phyloP scores from a whole-genome alignment of 2,888 invertebrate species.

The Clepsis dumicolana region DNA sequence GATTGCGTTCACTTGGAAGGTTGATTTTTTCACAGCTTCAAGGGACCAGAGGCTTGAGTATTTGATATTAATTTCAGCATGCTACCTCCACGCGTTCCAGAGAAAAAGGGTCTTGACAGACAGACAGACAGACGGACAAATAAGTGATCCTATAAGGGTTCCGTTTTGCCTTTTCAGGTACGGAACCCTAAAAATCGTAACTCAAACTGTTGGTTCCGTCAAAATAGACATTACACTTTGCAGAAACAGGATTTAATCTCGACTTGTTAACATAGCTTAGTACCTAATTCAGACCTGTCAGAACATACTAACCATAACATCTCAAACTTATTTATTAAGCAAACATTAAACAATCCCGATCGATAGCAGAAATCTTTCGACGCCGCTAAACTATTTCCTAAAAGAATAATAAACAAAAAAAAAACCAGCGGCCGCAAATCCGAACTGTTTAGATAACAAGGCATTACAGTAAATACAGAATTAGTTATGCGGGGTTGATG shows the following conservation, averaged over 20 bases:
- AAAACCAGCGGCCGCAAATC: slow-evolving; percentile 2
- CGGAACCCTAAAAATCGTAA: neutral
- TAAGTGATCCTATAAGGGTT: too few relatives aligned
- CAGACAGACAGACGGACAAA: too few relatives aligned
- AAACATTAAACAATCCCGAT: slow-evolving; percentile 19
- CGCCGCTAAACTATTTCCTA: slow-evolving; percentile 23
- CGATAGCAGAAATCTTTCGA: slow-evolving; percentile 23
- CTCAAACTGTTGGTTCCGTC: neutral
- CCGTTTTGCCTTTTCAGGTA: too few relatives aligned
- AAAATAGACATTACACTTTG: neutral
- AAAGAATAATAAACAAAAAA: slow-evolving; percentile 16
- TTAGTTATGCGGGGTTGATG: slow-evolving; percentile 11
- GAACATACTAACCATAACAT: neutral
- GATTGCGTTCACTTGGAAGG: too few relatives aligned
- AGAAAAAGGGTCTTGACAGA: too few relatives aligned
- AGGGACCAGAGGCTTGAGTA: too few relatives aligned
- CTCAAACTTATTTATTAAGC: neutral
- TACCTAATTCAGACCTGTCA: neutral
- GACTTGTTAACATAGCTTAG: neutral
- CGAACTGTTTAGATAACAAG: neutral
- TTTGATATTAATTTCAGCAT: too few relatives aligned
- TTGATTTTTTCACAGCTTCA: too few relatives aligned
- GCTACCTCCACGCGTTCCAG: too few relatives aligned
- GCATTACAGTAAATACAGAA: neutral
- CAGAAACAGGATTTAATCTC: neutral